A percentile compares a stretch with the other conserved stretches of the same genome.
phyloP scores from a whole-genome alignment of 2,888 invertebrate species.

The Sepioteuthis lessoniana region DNA sequence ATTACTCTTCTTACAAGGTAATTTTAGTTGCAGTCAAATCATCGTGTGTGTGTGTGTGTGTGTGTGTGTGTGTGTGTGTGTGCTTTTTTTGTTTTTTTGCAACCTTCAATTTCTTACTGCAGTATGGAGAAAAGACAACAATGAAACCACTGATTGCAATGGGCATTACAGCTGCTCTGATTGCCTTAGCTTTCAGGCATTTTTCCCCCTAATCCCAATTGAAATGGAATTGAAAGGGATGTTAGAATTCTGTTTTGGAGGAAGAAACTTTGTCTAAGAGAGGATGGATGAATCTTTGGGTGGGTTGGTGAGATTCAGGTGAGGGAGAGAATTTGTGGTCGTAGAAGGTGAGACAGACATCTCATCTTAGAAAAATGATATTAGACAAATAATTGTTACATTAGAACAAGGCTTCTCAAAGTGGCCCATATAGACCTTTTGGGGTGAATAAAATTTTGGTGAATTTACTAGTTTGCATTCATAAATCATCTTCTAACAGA shows the following conservation, averaged over 20 bases:
- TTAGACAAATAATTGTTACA: too few relatives aligned
- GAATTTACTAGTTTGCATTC: too few relatives aligned
- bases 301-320: not conserved
- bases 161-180: not conserved
- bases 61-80: not conserved
- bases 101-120: not conserved
- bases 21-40: not conserved
- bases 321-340: too few relatives aligned
- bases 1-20: not conserved
- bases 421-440: too few relatives aligned
- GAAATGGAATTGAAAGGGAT: too few relatives aligned
- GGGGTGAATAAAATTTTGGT: too few relatives aligned
- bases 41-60: not conserved
- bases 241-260: not conserved
- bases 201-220: not conserved
- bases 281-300: not conserved
- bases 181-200: not conserved
- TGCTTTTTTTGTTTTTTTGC: not conserved
- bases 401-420: too few relatives aligned
- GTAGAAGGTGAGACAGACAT: too few relatives aligned
- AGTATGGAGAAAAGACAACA: not conserved
- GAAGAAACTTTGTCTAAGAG: not conserved
- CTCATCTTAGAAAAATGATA: too few relatives aligned
- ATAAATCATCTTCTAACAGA: too few relatives aligned
- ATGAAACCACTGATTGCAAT: not conserved